Conservation (phyloP, 2,888 invertebrate genomes). For the Epiperipatus broadwayi region DNA sequence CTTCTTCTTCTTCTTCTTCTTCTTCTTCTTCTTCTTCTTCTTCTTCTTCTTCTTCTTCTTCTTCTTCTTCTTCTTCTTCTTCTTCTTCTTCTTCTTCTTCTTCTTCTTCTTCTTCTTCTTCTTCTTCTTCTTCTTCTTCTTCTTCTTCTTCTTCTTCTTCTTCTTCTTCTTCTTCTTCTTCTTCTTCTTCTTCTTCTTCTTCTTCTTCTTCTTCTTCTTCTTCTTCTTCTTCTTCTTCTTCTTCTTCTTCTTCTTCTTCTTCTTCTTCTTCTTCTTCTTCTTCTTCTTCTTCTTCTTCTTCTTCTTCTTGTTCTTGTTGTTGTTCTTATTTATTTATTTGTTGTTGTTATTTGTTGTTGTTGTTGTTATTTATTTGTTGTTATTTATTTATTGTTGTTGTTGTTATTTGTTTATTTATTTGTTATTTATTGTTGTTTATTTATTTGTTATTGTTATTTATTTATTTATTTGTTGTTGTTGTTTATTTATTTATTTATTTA, state of each 20-base stretch:
- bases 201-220: conserved; percentile 1
- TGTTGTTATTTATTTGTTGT: background rate
- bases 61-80: conserved; percentile 4
- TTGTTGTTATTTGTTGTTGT: no score
- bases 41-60: conserved; percentile 1
- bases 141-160: conserved; percentile 4
- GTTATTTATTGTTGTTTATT: no score
- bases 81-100: conserved; percentile 1
- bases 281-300: conserved; percentile 1
- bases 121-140: conserved; percentile 1
- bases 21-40: conserved; percentile 4
- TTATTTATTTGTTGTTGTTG: no score
- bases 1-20: conserved; percentile 1
- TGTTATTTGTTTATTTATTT: no score
- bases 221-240: conserved; percentile 4
- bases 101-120: conserved; percentile 4
- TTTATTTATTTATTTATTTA: no score
- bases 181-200: conserved; percentile 4
- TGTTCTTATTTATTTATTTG: background rate
- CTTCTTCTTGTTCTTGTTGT: background rate
- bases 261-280: conserved; percentile 4
- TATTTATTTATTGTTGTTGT: no score
- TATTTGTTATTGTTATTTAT: no score
- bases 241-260: conserved; percentile 1
- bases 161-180: conserved; percentile 1